Evolutionary conservation across 2,113 vertebrate species (phyloP), one percentile per base, ranked within the genome.

Genomic region (Cryptotis parvus): DNA sequence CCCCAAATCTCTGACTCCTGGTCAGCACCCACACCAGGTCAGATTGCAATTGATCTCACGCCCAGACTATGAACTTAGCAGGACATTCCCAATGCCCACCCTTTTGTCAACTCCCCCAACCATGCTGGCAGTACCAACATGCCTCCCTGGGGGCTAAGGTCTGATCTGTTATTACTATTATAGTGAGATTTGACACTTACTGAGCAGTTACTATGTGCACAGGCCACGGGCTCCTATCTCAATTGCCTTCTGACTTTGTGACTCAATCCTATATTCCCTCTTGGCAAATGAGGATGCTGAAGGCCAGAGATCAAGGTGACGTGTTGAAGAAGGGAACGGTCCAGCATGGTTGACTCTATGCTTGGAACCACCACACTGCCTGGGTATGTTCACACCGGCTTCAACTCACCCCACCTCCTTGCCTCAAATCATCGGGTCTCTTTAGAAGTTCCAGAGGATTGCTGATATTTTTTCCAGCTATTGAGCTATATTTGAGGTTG

Each of bases 141-240:
- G 35, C 16, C n/a, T 55, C 16, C 15, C 26, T 39, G 58, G 39
- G 10, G 33, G 73, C 22, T n/a, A 31, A 58, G 37, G 66, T 72
- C 43, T 74, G 29, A 26, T 63, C 58, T 52, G 70, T 39, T 29
- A 31, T 80, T 61, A 76, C 43, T 61, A 45, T 80, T 65, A 49
- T 26, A 52, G 87, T 68, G 63, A 68, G 6, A 70, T 27, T 31
- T 72, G 27, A 29, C 55, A 75, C 74, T 91, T 90, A 80, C 0
- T 90, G 74, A 94, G 43, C 49, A 75, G 43, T 55, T 74, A 43
- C 66, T 37, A 41, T 31, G n/a, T 26, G 45, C 73, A 75, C 90
- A 84, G 37, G 35, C 16, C 26, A 58, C 3, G 6, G 29, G 14
- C 43, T 52, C 70, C 37, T 39, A 58, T 77, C 63, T 80, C 37